phyloP scores from a whole-genome alignment of 2,888 invertebrate genomes.

The Drosophila rellima region DNA sequence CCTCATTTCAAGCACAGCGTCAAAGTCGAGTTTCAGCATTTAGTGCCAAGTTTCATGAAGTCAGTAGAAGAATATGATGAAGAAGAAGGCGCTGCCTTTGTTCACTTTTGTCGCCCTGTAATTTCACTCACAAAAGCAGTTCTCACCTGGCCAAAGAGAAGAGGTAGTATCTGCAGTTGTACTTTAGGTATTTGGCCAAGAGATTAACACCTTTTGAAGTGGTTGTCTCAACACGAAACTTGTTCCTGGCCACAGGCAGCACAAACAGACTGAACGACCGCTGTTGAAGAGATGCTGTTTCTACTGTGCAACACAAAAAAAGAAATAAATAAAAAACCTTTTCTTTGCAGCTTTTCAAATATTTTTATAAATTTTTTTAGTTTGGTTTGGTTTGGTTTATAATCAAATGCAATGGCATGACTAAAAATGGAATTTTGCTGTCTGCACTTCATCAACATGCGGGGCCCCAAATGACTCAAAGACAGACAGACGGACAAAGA shows the following conservation, averaged over 20 bases:
- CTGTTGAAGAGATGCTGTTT: constrained; percentile 4
- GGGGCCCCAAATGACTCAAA: constrained; percentile 58
- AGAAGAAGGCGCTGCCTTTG: constrained; percentile 39
- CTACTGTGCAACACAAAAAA: constrained; percentile 19
- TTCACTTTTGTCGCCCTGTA: constrained; percentile 36
- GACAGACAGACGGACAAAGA: not conserved
- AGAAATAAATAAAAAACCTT: constrained; percentile 14
- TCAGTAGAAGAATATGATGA: not conserved
- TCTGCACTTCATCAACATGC: constrained; percentile 79
- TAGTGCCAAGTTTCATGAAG: constrained; percentile 11
- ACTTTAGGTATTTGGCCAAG: constrained; percentile 59
- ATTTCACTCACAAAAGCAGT: constrained; percentile 40
- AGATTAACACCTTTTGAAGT: constrained; percentile 70
- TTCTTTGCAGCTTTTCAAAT: constrained; percentile 18
- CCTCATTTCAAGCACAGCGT: constrained; percentile 35
- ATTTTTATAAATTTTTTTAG: constrained; percentile 4
- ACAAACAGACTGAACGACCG: constrained; percentile 2
- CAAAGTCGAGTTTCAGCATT: constrained; percentile 25
- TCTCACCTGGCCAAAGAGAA: constrained; percentile 35
- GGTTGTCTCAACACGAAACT: constrained; percentile 48
- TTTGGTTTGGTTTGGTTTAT: constrained; percentile 56
- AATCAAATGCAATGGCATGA: constrained; percentile 79
- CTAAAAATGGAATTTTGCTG: constrained; percentile 80
- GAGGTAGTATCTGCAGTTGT: constrained; percentile 4
- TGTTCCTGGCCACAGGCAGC: constrained; percentile 35